Evolutionary conservation across 2,888 invertebrate species (phyloP), one percentile per base, ranked within the genome.

Genomic region (Minunthozetes semirufus): DNA sequence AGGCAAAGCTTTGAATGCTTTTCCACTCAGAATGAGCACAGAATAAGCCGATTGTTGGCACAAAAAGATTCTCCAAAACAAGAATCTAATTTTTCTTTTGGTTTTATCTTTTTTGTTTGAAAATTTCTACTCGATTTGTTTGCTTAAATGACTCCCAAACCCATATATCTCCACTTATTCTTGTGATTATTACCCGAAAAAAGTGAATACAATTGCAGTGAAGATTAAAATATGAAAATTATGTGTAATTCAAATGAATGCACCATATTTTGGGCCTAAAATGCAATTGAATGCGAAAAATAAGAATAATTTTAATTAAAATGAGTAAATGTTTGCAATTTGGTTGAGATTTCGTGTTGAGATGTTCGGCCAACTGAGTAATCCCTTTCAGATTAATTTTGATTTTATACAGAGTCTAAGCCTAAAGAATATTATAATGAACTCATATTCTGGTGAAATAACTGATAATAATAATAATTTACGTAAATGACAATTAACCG

Each of bases 401-500:
- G 33, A 38, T 15, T 46, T 6, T 61, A 3, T 33, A 6, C 17
- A 15, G 5, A 59, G 25, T 27, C 11, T 6, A 59, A 19, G 22
- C 15, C 17, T 5, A 29, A 38, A 19, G 38, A 29, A 63, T 63
- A 38, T 22, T 68, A 46, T 68, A 68, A 42, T 56, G 56, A 33
- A 33, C 33, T 33, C 19, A 63, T 63, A 63, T 63, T 63, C 63
- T 63, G 63, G 29, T 33, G 63, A 63, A n/a, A n/a, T n/a, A n/a
- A 38, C 17, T 63, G 33, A 61, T 61, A 46, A 42, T 68, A 46
- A 68, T 68, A 68, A 68, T 63, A 33, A 63, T 68, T 42, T 42
- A 42, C 38, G 68, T 68, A 68, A 68, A 68, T 68, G 68, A 68
- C 68, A 68, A 68, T 68, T 68, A 68, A 38, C 42, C 22, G 42